phyloP scores from a whole-genome alignment of 92 coral and sea anemone species.

The Porites rus region DNA sequence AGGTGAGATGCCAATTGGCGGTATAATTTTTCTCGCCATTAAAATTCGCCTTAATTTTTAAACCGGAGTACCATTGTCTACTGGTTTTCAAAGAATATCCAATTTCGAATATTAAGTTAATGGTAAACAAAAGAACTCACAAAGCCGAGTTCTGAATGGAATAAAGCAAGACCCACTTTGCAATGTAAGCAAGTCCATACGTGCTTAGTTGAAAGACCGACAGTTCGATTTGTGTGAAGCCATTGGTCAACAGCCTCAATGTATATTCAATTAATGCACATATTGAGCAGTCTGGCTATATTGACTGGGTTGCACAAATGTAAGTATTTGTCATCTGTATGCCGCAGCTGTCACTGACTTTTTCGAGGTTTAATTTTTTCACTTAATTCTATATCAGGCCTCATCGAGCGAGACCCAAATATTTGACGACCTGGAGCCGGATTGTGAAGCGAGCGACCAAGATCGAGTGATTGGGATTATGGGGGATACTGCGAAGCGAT shows the following conservation, averaged over 20 bases:
- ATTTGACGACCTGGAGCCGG: conserved; percentile 1
- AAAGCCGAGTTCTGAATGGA: conserved; percentile 1
- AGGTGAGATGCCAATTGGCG: not conserved
- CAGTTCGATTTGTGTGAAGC: not conserved
- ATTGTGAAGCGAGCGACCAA: conserved; percentile 12
- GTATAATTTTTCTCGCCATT: not conserved
- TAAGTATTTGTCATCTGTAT: not conserved
- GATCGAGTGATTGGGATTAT: conserved; percentile 32
- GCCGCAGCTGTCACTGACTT: not conserved
- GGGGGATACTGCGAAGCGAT: conserved; percentile 68
- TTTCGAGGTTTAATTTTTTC: not conserved
- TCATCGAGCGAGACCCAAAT: not conserved
- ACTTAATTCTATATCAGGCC: conserved; percentile 9
- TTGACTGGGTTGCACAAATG: conserved; percentile 7
- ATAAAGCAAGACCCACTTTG: conserved; percentile 7
- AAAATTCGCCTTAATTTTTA: conserved; percentile 17
- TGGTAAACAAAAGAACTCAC: conserved; percentile 9
- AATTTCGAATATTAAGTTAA: conserved; percentile 1
- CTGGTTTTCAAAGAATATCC: conserved; percentile 21
- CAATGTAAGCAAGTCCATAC: not conserved
- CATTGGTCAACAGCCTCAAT: not conserved
- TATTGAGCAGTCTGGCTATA: not conserved
- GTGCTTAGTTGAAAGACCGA: not conserved
- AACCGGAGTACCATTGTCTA: not conserved
- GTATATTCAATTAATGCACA: not conserved